phyloP scores from a whole-genome alignment of 2,888 invertebrate species.

The Rhimphoctona megacephalus region DNA sequence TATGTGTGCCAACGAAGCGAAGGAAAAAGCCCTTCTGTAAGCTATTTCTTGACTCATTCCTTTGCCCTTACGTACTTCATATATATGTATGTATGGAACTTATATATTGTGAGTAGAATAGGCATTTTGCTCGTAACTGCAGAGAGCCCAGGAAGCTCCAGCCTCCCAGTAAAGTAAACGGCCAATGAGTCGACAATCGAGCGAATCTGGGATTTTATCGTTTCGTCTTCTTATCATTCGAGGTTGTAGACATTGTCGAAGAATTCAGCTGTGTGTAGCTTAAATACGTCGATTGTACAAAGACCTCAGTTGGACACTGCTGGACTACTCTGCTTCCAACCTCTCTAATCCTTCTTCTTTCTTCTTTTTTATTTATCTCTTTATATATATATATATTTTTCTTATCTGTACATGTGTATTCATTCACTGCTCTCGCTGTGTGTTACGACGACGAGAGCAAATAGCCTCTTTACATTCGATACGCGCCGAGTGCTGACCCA shows the following conservation, averaged over 20 bases:
- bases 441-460: constrained; percentile 58
- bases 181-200: constrained; percentile 69
- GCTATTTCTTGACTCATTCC: constrained; percentile 56
- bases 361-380: constrained; percentile 9
- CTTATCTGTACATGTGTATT: neutral
- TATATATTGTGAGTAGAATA: constrained; percentile 48
- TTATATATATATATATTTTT: neutral
- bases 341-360: constrained; percentile 27
- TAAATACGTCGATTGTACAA: constrained; percentile 64
- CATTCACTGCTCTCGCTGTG: constrained; percentile 21
- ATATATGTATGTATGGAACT: neutral
- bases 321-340: constrained; percentile 32
- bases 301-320: constrained; percentile 49
- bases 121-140: constrained; percentile 64
- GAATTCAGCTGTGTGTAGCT: constrained; percentile 41
- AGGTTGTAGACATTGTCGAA: constrained; percentile 50
- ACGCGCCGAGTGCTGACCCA: constrained; percentile 67
- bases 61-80: neutral
- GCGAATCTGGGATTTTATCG: constrained; percentile 68
- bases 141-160: constrained; percentile 52
- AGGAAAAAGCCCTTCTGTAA: constrained; percentile 62
- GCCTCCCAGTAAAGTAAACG: constrained; percentile 61
- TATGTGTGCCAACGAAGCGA: constrained; percentile 43
- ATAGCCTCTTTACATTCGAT: constrained; percentile 72
- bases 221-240: constrained; percentile 63